Evolutionary conservation across 2,888 invertebrate species (phyloP).

Genomic region (Endotricha flammealis): DNA sequence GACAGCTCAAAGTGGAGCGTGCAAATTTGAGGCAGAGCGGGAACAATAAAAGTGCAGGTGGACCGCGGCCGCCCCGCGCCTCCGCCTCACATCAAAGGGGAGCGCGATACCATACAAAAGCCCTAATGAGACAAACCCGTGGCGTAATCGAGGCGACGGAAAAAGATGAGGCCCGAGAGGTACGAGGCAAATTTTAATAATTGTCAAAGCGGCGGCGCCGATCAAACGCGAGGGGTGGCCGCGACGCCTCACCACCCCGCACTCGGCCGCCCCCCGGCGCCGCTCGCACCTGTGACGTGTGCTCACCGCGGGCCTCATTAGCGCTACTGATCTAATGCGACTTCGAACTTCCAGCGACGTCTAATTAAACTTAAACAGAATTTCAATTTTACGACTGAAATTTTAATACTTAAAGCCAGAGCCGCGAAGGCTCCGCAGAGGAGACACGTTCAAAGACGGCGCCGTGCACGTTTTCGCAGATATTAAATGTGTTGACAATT

Average conservation of each 20-base stretch:
- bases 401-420: constrained; percentile 72
- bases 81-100: constrained; percentile 66
- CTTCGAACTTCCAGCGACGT: constrained; percentile 68
- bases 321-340: constrained; percentile 73
- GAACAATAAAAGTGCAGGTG: constrained; percentile 77
- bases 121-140: constrained; percentile 79
- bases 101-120: constrained; percentile 75
- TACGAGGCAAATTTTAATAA: constrained; percentile 80
- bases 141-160: constrained; percentile 77
- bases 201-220: constrained; percentile 79
- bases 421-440: constrained; percentile 65
- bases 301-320: constrained; percentile 74
- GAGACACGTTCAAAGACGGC: constrained; percentile 71
- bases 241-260: constrained; percentile 18
- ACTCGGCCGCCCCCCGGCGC: constrained; percentile 24
- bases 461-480: constrained; percentile 77
- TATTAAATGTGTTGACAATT: constrained; percentile 80
- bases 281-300: constrained; percentile 62
- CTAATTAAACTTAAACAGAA: constrained; percentile 75
- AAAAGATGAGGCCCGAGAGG: constrained; percentile 77
- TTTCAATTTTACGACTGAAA: constrained; percentile 73
- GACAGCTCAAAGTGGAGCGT: constrained; percentile 71
- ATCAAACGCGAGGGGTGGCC: constrained; percentile 67
- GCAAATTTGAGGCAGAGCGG: constrained; percentile 65
- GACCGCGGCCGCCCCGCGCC: constrained; percentile 53